Base-by-base conservation (phyloP, 2,113 vertebrate species). In the Pavo muticus region DNA sequence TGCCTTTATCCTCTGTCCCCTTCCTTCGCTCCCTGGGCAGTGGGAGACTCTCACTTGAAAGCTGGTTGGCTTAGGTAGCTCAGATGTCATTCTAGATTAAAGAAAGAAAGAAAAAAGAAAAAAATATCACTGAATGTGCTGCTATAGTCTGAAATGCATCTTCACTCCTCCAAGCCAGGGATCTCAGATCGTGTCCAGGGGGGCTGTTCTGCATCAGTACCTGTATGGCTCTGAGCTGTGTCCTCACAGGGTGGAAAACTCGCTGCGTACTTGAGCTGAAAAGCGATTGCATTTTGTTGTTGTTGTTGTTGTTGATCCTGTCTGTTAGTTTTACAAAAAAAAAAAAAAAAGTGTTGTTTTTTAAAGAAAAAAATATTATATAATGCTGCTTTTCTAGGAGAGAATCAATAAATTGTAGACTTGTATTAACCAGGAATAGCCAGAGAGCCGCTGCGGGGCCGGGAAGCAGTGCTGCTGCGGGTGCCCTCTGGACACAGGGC, bases 341-440 rank as follows among this genome's bases (percentile, higher is more conserved):
- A 24, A 52, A 27, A 27, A 29, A 52, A 52, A 54, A 54, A 52
- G 25, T 27, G 63, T 54, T 29, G 15, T 57, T 57, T 56, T 48
- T 50, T 25, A 3, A 27, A 7, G 60, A 29, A 42, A 21, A 21
- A 19, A 75, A 60, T 73, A 90, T 64, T 87, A 76, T 8, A 67
- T 11, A 70, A 88, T 93, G 96, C 94, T 97, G 96, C 95, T 97
- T 95, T 95, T 85, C 42, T 88, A 40, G 68, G 56, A 88, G 87
- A 72, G 19, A 75, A 42, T 45, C 48, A 71, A 69, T 75, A 37
- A 6, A 35, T 13, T 61, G 67, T 35, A 45, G 78, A 73, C 61
- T 70, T 59, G 50, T 81, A 57, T 82, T 60, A 93, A 75, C n/a
- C 19, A 54, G 37, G 85, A 94, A 83, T 75, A 87, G 68, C 37